Conservation (phyloP, 35 echinoderm and acorn worm genomes). For the Strongylocentrotus purpuratus region DNA sequence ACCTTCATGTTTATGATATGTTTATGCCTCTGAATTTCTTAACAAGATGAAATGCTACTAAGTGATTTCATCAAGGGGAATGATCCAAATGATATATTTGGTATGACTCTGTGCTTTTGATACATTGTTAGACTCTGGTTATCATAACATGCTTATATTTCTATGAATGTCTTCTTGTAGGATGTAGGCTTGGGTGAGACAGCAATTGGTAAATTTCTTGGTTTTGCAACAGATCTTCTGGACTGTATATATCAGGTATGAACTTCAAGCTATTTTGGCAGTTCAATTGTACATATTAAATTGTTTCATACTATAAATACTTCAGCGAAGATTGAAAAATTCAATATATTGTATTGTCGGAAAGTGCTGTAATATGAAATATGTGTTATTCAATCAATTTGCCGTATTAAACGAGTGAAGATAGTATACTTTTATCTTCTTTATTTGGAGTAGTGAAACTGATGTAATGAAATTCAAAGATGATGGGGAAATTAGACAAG, state of each 20-base stretch:
- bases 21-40: neutral
- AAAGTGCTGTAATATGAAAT: neutral
- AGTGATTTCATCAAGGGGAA: neutral
- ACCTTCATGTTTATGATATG: neutral
- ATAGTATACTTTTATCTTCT: no score
- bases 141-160: no score
- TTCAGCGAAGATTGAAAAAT: neutral
- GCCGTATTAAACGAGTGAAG: neutral
- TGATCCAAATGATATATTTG: neutral
- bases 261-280: neutral
- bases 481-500: no score
- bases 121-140: no score
- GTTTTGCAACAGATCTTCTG: constrained; percentile 71
- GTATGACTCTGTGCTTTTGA: neutral
- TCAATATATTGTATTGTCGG: neutral
- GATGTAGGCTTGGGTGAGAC: constrained; percentile 87
- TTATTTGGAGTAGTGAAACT: neutral
- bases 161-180: neutral
- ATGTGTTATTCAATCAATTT: neutral
- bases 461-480: neutral
- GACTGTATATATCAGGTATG: constrained; percentile 62
- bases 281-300: no score
- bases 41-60: neutral
- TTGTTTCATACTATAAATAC: no score
- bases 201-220: constrained; percentile 70